Evolutionary conservation across 2,888 invertebrate genomes (phyloP), one percentile per base, ranked within the genome.

Genomic region (Brachypalpus laphriformis): DNA sequence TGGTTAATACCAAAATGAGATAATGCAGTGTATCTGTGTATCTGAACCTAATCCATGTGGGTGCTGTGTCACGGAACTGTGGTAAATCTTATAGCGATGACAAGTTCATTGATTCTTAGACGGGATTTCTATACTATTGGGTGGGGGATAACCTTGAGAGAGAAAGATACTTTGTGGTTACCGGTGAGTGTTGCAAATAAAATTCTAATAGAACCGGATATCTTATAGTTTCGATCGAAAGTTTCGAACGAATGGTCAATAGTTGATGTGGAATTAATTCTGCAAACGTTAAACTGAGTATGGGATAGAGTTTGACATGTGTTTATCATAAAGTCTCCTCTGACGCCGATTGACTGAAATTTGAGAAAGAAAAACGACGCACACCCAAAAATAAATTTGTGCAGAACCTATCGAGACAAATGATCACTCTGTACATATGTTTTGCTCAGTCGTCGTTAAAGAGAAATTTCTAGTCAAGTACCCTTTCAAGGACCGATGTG

Each of bases 1-100:
- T 45, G 18, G 18, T 20, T 18, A 20, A 20, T 20, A 11, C 20
- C 22, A 49, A 16, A 42, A 25, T 20, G 28, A 31, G 16, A 42
- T 59, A 78, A 70, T 61, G 61, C 61, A 61, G 37, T 65, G 6
- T 56, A 45, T 57, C 25, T 25, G 11, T 74, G 54, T 61, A 42
- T 34, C 47, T 34, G 0, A 22, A 34, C 25, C 11, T 40, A 71
- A 71, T 63, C 37, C 18, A 45, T 56, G 71, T 80, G 66, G 80
- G 80, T 74, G 80, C 34, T 25, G 49, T 59, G 42, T 20, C 57
- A 59, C 57, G 68, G 68, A 59, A 59, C 56, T 63, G 31, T 61
- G 47, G 72, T 34, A 28, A 49, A 42, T 31, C 65, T 57, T 22
- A 25, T 65, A 57, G 9, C 42, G 34, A 45, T 72, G 65, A 51